Conservation (phyloP, 2,888 invertebrate genomes). For the Troides helena region DNA sequence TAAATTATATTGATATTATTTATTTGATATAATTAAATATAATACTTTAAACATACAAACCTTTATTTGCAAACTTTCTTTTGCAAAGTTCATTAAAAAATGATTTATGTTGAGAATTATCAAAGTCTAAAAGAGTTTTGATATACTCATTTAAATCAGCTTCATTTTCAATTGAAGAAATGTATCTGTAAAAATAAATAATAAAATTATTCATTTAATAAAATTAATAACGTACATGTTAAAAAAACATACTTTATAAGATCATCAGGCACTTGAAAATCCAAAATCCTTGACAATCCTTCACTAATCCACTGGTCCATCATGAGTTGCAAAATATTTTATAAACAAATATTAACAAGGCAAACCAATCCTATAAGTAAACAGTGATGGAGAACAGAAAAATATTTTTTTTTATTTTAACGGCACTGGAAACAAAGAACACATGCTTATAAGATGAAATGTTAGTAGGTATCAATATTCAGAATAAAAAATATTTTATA, state of each 20-base stretch:
- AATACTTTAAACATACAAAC: slow-evolving; percentile 16
- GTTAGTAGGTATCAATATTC: too few species aligned
- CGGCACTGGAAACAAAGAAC: too few species aligned
- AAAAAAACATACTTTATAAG: slow-evolving; percentile 81
- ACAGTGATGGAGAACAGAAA: too few species aligned
- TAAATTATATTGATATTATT: too few species aligned
- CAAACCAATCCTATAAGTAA: too few species aligned
- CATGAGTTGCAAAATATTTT: background rate
- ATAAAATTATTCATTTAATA: background rate
- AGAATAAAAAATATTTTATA: too few species aligned
- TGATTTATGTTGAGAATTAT: slow-evolving; percentile 52
- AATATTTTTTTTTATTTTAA: too few species aligned
- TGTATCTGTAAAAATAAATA: slow-evolving; percentile 77
- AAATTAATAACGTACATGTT: background rate
- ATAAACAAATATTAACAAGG: background rate
- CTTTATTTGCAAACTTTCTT: slow-evolving; percentile 24
- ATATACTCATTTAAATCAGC: slow-evolving; percentile 89
- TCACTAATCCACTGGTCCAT: slow-evolving; percentile 85
- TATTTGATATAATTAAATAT: background rate
- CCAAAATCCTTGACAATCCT: slow-evolving; percentile 82
- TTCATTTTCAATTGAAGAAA: slow-evolving; percentile 85
- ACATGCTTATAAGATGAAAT: too few species aligned
- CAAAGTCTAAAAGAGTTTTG: slow-evolving; percentile 85
- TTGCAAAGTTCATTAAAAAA: slow-evolving; percentile 19
- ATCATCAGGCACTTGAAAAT: slow-evolving; percentile 85